phyloP scores from a whole-genome alignment of 2,797 vertebrate genomes.

The Hyperoplus immaculatus region DNA sequence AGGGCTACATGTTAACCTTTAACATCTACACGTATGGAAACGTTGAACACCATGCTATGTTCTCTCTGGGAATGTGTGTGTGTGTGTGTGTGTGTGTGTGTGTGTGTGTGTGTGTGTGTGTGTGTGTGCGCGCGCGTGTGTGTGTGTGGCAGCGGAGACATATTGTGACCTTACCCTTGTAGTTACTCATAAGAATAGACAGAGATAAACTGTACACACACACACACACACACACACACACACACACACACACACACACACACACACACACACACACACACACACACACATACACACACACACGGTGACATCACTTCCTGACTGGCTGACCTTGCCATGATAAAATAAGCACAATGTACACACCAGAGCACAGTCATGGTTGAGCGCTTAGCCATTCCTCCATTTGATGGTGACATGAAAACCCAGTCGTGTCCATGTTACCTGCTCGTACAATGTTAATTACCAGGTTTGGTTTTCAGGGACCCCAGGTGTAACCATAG shows the following conservation, averaged over 20 bases:
- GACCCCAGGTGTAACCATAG: slow-evolving; percentile 9
- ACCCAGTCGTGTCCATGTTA: not conserved
- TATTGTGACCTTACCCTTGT: slow-evolving; percentile 34
- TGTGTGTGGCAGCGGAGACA: not conserved
- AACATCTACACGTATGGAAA: slow-evolving; percentile 62
- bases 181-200: slow-evolving; percentile 47
- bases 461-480: not conserved
- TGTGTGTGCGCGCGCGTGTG: not conserved
- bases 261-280: too few species aligned
- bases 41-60: slow-evolving; percentile 26
- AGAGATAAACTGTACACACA: slow-evolving; percentile 39
- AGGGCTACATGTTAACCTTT: slow-evolving; percentile 65
- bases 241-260: slow-evolving; percentile 11
- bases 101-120: not conserved
- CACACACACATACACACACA: too few species aligned
- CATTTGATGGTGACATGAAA: not conserved
- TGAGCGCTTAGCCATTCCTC: too few species aligned
- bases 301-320: slow-evolving; percentile 51
- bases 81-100: slow-evolving; percentile 5
- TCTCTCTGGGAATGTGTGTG: not conserved
- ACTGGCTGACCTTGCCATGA: slow-evolving; percentile 42
- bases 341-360: slow-evolving; percentile 14
- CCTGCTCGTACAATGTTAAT: not conserved
- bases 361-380: not conserved
- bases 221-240: slow-evolving; percentile 25